Evolutionary conservation across 53 echinoderm and acorn worm species (phyloP).

Genomic region (Echinometra lucunter): DNA sequence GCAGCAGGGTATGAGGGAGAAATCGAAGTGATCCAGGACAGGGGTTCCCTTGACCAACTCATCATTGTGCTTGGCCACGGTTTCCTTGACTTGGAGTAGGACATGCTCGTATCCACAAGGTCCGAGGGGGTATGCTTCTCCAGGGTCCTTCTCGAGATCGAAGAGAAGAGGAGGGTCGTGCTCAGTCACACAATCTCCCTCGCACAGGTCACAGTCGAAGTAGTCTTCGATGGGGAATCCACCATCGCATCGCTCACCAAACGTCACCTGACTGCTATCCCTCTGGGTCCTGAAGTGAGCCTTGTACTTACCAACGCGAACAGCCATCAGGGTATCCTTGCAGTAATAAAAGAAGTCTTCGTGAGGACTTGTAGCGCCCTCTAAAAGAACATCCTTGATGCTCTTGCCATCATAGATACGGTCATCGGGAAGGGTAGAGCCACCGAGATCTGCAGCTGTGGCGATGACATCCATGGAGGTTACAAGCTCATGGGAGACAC

Average conservation of each 20-base stretch:
- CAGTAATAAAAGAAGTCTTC: constrained; percentile 81
- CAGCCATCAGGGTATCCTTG: constrained; percentile 76
- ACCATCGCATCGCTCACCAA: constrained; percentile 32
- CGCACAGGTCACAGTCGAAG: constrained; percentile 68
- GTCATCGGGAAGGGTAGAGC: constrained; percentile 72
- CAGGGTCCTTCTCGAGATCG: constrained; percentile 80
- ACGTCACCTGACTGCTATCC: neutral
- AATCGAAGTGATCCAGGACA: constrained; percentile 59
- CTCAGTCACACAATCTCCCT: constrained; percentile 75
- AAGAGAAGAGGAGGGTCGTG: constrained; percentile 84
- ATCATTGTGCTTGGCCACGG: constrained; percentile 66
- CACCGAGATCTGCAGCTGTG: constrained; percentile 79
- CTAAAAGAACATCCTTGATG: constrained; percentile 68
- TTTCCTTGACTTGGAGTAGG: constrained; percentile 27
- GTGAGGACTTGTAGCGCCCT: constrained; percentile 67
- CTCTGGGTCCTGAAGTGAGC: constrained; percentile 76
- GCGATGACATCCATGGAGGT: constrained; percentile 84
- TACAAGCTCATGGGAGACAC: constrained; percentile 75
- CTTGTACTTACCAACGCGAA: constrained; percentile 75
- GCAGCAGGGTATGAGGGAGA: constrained; percentile 68
- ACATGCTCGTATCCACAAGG: constrained; percentile 21
- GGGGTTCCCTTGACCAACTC: constrained; percentile 68
- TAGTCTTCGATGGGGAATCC: constrained; percentile 65
- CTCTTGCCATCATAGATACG: constrained; percentile 81
- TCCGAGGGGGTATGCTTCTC: constrained; percentile 78